Evolutionary conservation across 2,888 invertebrate species (phyloP).

Genomic region (Polyommatus icarus): DNA sequence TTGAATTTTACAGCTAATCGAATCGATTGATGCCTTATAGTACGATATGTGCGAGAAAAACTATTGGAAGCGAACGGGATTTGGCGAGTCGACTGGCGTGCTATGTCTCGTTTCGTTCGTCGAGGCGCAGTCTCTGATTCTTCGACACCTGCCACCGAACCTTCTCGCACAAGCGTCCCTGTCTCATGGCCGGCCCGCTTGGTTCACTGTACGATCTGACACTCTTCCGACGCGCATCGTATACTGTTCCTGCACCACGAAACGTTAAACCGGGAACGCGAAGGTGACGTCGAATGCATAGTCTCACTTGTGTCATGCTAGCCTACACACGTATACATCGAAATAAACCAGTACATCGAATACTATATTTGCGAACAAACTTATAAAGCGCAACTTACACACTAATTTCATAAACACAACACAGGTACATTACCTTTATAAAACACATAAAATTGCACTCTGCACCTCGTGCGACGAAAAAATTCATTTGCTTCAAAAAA

Average conservation of each 20-base stretch:
- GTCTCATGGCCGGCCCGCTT: constrained; percentile 79
- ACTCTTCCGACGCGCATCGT: constrained; percentile 63
- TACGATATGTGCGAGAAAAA: constrained; percentile 74
- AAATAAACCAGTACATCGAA: constrained; percentile 42
- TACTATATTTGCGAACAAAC: constrained; percentile 42
- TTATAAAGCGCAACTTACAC: constrained; percentile 39
- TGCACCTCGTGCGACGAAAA: not conserved
- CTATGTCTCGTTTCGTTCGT: constrained; percentile 76
- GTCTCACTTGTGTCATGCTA: constrained; percentile 55
- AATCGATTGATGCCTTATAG: constrained; percentile 55
- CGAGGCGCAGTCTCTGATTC: constrained; percentile 75
- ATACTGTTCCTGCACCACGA: constrained; percentile 11
- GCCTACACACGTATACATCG: constrained; percentile 38
- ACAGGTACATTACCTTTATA: constrained; percentile 39
- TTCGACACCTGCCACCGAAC: constrained; percentile 75
- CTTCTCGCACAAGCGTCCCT: constrained; percentile 63
- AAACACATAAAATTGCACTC: constrained; percentile 39
- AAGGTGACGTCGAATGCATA: constrained; percentile 56
- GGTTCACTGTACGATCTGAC: constrained; percentile 69
- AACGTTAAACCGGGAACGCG: constrained; percentile 23
- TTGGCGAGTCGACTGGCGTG: constrained; percentile 66
- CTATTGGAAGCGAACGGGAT: constrained; percentile 78
- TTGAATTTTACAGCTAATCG: constrained; percentile 62
- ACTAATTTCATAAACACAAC: constrained; percentile 38
- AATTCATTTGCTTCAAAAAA: not conserved